Evolutionary conservation across 1,140 invertebrate genomes (phyloP).

Genomic region (Drosophila subobscura): DNA sequence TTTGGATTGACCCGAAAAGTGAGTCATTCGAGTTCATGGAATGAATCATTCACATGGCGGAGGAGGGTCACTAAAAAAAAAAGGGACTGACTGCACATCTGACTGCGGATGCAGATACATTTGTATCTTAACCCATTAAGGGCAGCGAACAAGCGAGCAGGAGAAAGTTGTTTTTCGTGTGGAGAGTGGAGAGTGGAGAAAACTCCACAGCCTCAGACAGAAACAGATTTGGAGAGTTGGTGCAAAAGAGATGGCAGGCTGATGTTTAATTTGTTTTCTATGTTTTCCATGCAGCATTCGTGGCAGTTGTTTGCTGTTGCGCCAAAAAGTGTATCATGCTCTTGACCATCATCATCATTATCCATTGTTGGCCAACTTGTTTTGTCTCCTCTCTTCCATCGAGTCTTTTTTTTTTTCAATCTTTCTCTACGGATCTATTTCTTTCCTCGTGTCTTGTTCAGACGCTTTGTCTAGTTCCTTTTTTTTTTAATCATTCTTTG

Average conservation of each 20-base stretch:
- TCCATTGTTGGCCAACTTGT: conserved; percentile 51
- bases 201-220: not conserved
- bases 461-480: too few relatives aligned
- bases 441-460: too few relatives aligned
- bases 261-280: conserved; percentile 55
- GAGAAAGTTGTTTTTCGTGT: conserved; percentile 49
- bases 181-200: not conserved
- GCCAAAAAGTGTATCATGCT: conserved; percentile 45
- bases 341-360: conserved; percentile 27
- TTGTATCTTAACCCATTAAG: conserved; percentile 44
- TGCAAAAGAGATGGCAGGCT: conserved; percentile 15
- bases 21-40: conserved; percentile 34
- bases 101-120: conserved; percentile 25
- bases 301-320: conserved; percentile 7
- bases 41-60: conserved; percentile 16
- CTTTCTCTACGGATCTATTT: too few relatives aligned
- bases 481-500: too few relatives aligned
- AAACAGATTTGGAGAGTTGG: conserved; percentile 1
- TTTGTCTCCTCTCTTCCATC: conserved; percentile 2
- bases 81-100: conserved; percentile 4
- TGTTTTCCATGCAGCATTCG: conserved; percentile 47
- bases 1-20: conserved; percentile 20
- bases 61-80: not conserved
- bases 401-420: too few relatives aligned
- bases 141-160: conserved; percentile 25